Evolutionary conservation across 1,140 invertebrate genomes (phyloP), one percentile per base, ranked within the genome.

Genomic region (Pteromalus puparum): DNA sequence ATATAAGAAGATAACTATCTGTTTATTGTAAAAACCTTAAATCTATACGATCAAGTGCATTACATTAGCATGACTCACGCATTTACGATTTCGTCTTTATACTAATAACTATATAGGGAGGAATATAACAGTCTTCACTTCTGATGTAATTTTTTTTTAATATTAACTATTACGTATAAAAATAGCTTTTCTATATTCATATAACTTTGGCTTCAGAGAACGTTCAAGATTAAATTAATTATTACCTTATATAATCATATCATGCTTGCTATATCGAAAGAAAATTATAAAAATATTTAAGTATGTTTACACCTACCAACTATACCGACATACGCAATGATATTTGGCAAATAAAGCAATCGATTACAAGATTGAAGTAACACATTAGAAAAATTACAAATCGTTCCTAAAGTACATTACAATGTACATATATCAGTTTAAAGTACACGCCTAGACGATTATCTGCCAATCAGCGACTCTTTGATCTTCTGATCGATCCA

Each of bases 401-500:
- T 42, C 10, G 38, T 1, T 42, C 38, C 38, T 42, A 42, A 7
- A 42, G 38, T 42, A 42, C 10, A 42, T 42, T 42, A 42, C 10
- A 42, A 42, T 42, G n/a, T n/a, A n/a, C n/a, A 34, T 2, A 2
- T 34, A 34, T 34, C 34, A 34, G 5, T 34, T 34, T 5, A 34
- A 48, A 48, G 3, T 2, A 74, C 2, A 74, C 12, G 21, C 72
- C 3, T 1, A 18, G 24, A 67, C 75, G 53, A 67, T 84, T 89
- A 93, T 89, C 88, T 90, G 48, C 90, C 90, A 1, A 81, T 68
- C 7, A 93, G 34, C 1, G 92, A 93, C 85, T 93, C 90, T 75
- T 88, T 89, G 30, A 95, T 94, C 86, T 93, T 95, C 79, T 93
- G 84, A 82, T 94, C 93, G 74, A 96, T 95, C 96, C 96, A 96